These are phyloP conservation scores for Paramormyrops kingsleyae DNA, from an alignment of 2,113 vertebrate genomes.

Conservation along the genomic window DNA sequence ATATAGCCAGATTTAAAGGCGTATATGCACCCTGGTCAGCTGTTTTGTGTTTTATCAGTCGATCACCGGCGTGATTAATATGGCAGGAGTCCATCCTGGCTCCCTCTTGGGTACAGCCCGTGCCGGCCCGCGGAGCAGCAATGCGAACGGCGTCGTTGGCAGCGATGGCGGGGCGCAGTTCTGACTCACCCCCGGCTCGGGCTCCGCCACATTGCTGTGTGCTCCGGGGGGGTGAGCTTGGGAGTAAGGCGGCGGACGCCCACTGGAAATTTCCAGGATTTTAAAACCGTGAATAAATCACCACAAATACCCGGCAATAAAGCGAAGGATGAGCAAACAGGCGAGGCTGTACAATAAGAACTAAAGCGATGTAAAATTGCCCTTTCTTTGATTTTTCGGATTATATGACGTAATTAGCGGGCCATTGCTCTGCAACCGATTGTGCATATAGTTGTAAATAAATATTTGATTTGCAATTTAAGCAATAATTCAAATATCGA, in stretches of 20 bases:
- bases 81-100: background rate
- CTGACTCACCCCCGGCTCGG: background rate
- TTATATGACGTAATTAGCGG: background rate
- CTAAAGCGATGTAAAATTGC: background rate
- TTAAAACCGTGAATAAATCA: background rate
- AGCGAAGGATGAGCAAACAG: background rate
- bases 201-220: background rate
- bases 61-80: background rate
- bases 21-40: background rate
- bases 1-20: background rate
- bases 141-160: background rate
- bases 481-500: background rate
- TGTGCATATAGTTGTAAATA: background rate
- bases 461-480: background rate
- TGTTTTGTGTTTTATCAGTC: background rate
- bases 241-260: constrained; percentile 1
- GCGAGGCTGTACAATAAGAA: background rate
- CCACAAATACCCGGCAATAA: constrained; percentile 12
- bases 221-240: background rate
- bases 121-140: background rate
- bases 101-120: background rate
- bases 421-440: background rate
- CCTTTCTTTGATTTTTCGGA: background rate
- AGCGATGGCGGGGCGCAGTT: background rate
- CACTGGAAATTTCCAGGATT: constrained; percentile 5